Conservation (phyloP, 2,113 vertebrate species). For the Amblyornis subalaris region DNA sequence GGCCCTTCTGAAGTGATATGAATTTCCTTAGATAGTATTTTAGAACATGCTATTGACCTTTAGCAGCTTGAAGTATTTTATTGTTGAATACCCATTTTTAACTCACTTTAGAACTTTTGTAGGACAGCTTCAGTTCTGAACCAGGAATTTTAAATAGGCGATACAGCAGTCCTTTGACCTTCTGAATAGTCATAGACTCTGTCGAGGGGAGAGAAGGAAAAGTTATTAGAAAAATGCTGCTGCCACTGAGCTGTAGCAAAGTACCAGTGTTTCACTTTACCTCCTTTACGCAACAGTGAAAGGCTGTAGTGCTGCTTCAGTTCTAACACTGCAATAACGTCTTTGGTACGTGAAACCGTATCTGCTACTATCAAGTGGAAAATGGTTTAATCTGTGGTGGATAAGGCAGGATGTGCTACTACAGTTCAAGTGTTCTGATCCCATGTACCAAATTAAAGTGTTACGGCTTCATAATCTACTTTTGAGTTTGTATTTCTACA, state of each 20-base stretch:
- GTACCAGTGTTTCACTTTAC: not conserved
- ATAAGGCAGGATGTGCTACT: not conserved
- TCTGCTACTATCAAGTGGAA: not conserved
- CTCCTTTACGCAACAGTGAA: not conserved
- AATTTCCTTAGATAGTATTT: not conserved
- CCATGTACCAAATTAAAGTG: not conserved
- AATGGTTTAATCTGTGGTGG: not conserved
- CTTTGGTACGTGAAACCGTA: not conserved
- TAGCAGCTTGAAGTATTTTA: not conserved
- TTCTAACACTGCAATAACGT: conserved; percentile 19
- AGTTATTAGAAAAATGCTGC: not conserved
- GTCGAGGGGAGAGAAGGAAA: not conserved
- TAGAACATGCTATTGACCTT: not conserved
- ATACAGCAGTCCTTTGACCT: conserved; percentile 87
- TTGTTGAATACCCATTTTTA: not conserved
- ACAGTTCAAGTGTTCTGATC: accelerated
- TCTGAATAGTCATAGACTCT: conserved; percentile 92
- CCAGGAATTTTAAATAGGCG: conserved; percentile 84
- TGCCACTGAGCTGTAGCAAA: not conserved
- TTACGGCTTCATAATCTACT: not conserved
- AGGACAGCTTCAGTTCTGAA: conserved; percentile 81
- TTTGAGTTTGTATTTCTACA: not conserved
- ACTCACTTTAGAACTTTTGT: conserved; percentile 85
- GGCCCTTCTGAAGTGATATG: not conserved
- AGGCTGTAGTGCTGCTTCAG: conserved; percentile 35